These are phyloP conservation scores for Ancistrus triradiatus DNA, from an alignment of 2,113 vertebrate species.

Conservation along the genomic window DNA sequence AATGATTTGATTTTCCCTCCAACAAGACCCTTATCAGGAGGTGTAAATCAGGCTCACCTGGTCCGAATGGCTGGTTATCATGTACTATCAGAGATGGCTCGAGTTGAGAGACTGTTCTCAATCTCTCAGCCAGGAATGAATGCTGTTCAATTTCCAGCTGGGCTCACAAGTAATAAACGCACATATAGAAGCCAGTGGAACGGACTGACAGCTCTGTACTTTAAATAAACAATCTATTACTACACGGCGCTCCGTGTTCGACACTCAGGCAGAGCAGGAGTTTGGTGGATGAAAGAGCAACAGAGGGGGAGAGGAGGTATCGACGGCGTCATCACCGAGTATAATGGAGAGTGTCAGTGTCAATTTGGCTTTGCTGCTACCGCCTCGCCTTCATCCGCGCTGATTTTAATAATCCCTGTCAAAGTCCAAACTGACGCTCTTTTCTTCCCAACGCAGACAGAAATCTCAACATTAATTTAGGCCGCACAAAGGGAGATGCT, in stretches of 20 bases:
- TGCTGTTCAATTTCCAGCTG: conserved; percentile 51
- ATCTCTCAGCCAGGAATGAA: conserved; percentile 40
- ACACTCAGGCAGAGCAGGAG: conserved; percentile 57
- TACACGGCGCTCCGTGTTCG: conserved; percentile 68
- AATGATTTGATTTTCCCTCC: conserved; percentile 57
- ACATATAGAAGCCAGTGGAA: conserved; percentile 51
- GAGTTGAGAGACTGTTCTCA: conserved; percentile 36
- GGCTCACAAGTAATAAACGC: conserved; percentile 58
- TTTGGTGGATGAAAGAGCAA: conserved; percentile 48
- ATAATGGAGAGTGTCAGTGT: conserved; percentile 97
- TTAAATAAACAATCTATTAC: conserved; percentile 68
- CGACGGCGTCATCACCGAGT: conserved; percentile 85
- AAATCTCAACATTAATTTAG: conserved; percentile 99
- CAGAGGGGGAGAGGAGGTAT: conserved; percentile 63
- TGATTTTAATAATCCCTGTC: conserved; percentile 99
- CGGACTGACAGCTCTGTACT: conserved; percentile 55
- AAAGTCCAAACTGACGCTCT: conserved; percentile 87
- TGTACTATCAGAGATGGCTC: conserved; percentile 33
- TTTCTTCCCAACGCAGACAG: conserved; percentile 80
- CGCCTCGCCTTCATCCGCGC: conserved; percentile 81
- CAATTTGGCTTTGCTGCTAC: conserved; percentile 90
- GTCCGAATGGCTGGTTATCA: conserved; percentile 57
- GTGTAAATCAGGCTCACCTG: conserved; percentile 56
- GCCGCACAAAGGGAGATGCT: conserved; percentile 87
- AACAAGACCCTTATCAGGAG: conserved; percentile 55